Percentiles rank a stretch among this genome's conserved stretches.
phyloP scores from a whole-genome alignment of 2,113 vertebrate species.

The Acrocephalus arundinaceus region DNA sequence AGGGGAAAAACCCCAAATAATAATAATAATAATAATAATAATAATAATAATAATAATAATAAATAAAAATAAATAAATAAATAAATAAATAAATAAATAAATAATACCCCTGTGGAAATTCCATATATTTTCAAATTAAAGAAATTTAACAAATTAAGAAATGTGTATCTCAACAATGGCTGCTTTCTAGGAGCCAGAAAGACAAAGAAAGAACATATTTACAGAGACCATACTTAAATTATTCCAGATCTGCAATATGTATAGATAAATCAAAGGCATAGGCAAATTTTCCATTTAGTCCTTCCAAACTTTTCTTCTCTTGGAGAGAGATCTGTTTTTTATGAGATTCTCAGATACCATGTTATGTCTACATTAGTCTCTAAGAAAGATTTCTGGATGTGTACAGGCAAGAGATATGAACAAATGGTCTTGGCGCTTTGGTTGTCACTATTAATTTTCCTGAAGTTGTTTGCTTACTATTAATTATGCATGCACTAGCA shows the following conservation, averaged over 20 bases:
- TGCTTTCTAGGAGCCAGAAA: not conserved
- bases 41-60: no score
- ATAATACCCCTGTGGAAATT: not conserved
- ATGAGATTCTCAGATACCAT: not conserved
- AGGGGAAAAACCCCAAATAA: not conserved
- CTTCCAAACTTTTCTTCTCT: not conserved
- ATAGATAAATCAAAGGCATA: not conserved
- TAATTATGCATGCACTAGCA: slow-evolving; percentile 16
- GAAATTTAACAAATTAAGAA: not conserved
- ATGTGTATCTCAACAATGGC: not conserved
- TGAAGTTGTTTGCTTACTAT: not conserved
- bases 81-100: not conserved
- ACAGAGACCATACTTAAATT: not conserved
- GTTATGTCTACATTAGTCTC: not conserved
- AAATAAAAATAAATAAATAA: no score
- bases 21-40: no score
- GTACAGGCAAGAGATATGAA: not conserved
- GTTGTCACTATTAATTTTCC: slow-evolving; percentile 36
- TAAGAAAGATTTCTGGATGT: not conserved
- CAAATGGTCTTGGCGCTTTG: not conserved
- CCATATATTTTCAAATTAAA: not conserved
- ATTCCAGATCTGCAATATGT: not conserved
- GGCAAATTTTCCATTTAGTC: not conserved
- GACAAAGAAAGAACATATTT: not conserved
- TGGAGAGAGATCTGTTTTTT: not conserved